These are phyloP conservation scores for Leptocoma aspasia DNA, from an alignment of 2,113 vertebrate genomes.

Conservation along the genomic window DNA sequence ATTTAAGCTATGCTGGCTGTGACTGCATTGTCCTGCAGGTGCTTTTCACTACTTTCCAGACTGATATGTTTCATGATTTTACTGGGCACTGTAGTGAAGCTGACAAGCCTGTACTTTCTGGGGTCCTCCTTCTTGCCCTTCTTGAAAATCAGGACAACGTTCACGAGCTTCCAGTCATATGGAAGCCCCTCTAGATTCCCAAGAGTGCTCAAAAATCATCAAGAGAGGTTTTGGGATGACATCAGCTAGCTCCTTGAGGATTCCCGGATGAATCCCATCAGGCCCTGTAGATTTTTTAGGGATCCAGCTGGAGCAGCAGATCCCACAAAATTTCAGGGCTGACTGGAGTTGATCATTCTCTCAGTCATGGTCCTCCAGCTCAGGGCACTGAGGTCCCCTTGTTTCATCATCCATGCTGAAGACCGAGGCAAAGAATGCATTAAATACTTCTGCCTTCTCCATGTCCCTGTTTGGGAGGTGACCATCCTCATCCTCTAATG, in stretches of 20 bases:
- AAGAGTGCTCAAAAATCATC: neutral
- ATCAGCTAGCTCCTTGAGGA: neutral
- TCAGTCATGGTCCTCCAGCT: neutral
- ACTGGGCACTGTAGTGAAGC: neutral
- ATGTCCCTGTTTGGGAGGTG: neutral
- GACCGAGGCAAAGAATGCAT: neutral
- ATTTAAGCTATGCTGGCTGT: neutral
- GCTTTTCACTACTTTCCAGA: neutral
- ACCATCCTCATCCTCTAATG: rapidly evolving
- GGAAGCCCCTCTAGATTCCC: neutral
- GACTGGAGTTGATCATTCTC: neutral
- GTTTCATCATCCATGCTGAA: neutral
- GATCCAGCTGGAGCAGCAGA: neutral
- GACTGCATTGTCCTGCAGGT: neutral
- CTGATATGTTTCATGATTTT: neutral
- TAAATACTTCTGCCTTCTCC: neutral
- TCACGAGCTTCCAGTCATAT: neutral
- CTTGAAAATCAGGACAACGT: neutral
- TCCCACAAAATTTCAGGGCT: neutral
- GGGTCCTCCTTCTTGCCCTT: neutral
- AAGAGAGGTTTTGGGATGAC: neutral
- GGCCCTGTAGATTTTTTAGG: neutral
- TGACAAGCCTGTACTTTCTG: neutral
- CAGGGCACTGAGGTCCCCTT: neutral
- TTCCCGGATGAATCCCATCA: neutral